These are phyloP conservation scores for Nymphalis io DNA, from an alignment of 1,140 invertebrate genomes.

Conservation along the genomic window DNA sequence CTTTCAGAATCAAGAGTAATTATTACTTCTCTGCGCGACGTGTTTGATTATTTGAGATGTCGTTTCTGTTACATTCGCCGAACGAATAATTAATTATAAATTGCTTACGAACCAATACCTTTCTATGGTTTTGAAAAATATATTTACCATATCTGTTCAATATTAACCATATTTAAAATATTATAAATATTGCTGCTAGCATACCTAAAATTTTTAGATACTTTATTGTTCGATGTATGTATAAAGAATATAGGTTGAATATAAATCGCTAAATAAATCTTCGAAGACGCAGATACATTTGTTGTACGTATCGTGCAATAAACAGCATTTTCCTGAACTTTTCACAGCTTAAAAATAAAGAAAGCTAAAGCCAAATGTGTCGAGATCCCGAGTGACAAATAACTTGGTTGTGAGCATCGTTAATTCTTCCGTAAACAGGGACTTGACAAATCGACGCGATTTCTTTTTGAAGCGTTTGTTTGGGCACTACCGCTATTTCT, in stretches of 20 bases:
- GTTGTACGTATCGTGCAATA: slow-evolving; percentile 23
- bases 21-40: slow-evolving; percentile 38
- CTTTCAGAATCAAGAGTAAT: slow-evolving; percentile 45
- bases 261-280: slow-evolving; percentile 25
- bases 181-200: too few relatives aligned
- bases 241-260: not conserved
- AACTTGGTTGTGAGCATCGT: slow-evolving; percentile 38
- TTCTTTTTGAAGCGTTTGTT: slow-evolving; percentile 34
- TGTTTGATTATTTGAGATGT: slow-evolving; percentile 3
- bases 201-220: not conserved
- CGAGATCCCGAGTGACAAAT: slow-evolving; percentile 40
- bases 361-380: slow-evolving; percentile 38
- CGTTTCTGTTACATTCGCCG: not conserved
- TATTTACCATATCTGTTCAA: too few relatives aligned
- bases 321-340: slow-evolving; percentile 27
- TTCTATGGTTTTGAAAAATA: too few relatives aligned
- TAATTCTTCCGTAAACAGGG: slow-evolving; percentile 41
- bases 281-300: slow-evolving; percentile 19
- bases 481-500: slow-evolving; percentile 11
- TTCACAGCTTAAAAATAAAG: slow-evolving; percentile 32
- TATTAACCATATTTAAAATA: too few relatives aligned
- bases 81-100: not conserved
- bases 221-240: not conserved
- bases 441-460: slow-evolving; percentile 34
- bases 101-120: not conserved